These are phyloP conservation scores for Anguilla marmorata DNA, from an alignment of 2,797 vertebrate species.

Conservation along the genomic window DNA sequence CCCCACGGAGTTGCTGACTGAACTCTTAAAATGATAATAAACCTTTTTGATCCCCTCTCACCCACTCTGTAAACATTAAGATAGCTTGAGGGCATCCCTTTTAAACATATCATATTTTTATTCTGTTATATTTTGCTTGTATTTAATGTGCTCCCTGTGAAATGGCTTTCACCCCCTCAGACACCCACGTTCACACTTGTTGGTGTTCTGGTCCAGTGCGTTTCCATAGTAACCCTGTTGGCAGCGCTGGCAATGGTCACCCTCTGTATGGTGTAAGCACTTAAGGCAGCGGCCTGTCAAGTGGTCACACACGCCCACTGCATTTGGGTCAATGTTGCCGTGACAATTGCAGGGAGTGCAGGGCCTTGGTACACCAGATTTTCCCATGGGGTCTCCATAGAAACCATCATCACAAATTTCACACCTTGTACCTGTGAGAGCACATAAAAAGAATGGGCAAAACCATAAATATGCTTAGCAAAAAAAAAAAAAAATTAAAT, in stretches of 20 bases:
- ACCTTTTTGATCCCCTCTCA: not conserved
- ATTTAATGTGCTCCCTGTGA: slow-evolving; percentile 5
- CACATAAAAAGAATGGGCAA: not conserved
- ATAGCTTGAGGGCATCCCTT: slow-evolving; percentile 7
- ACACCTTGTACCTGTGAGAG: slow-evolving; percentile 78
- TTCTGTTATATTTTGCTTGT: slow-evolving; percentile 23
- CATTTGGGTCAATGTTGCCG: slow-evolving; percentile 82
- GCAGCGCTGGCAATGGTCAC: slow-evolving; percentile 79
- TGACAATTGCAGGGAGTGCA: slow-evolving; percentile 81
- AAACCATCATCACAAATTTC: slow-evolving; percentile 89
- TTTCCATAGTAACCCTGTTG: slow-evolving; percentile 78
- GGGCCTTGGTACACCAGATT: slow-evolving; percentile 58
- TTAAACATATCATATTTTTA: slow-evolving; percentile 24
- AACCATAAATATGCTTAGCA: not conserved
- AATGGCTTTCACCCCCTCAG: not conserved
- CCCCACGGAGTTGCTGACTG: not conserved
- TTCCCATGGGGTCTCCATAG: slow-evolving; percentile 86
- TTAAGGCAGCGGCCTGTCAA: slow-evolving; percentile 81
- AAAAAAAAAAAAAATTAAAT: not conserved
- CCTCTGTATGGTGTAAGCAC: slow-evolving; percentile 81
- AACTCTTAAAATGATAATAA: slow-evolving; percentile 22
- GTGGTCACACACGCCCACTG: slow-evolving; percentile 82
- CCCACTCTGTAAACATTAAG: slow-evolving; percentile 5
- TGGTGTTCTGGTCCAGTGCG: slow-evolving; percentile 57
- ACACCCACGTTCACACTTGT: slow-evolving; percentile 81